Conservation (phyloP, 2,113 vertebrate genomes). For the Callipepla squamata region DNA sequence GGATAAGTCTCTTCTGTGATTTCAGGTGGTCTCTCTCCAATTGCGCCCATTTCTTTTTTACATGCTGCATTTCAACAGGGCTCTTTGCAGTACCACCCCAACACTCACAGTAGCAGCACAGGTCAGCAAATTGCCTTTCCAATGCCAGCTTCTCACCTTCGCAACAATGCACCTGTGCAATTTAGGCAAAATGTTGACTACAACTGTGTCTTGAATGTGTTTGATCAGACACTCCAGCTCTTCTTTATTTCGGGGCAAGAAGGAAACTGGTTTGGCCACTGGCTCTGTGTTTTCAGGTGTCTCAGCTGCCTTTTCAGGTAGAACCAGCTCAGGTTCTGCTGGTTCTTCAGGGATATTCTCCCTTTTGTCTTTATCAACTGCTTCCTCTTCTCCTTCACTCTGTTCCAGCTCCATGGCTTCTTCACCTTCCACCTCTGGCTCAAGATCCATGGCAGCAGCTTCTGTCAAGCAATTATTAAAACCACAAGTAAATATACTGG, state of each 20-base stretch:
- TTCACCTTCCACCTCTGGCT: constrained; percentile 61
- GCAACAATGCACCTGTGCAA: constrained; percentile 91
- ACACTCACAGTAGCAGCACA: background rate
- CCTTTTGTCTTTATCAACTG: constrained; percentile 24
- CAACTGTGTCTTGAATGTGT: constrained; percentile 86
- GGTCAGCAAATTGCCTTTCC: background rate
- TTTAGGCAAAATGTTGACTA: constrained; percentile 86
- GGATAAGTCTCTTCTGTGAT: background rate
- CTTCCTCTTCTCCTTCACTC: constrained; percentile 72
- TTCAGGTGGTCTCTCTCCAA: background rate
- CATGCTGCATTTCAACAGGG: background rate
- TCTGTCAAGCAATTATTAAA: constrained; percentile 46
- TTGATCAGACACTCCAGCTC: constrained; percentile 85
- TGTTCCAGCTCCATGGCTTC: constrained; percentile 77
- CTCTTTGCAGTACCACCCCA: background rate
- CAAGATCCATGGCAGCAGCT: constrained; percentile 49
- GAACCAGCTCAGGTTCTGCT: background rate
- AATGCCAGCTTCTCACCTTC: constrained; percentile 78
- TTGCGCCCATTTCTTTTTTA: rapidly evolving
- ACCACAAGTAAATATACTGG: background rate
- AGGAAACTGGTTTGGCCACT: constrained; percentile 55
- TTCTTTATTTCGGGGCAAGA: constrained; percentile 85
- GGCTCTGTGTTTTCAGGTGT: background rate
- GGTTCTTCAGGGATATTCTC: background rate
- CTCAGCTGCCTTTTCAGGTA: background rate